Evolutionary conservation across 2,113 vertebrate genomes (phyloP), one percentile per base, ranked within the genome.

Genomic region (Dryoscopus gambensis): DNA sequence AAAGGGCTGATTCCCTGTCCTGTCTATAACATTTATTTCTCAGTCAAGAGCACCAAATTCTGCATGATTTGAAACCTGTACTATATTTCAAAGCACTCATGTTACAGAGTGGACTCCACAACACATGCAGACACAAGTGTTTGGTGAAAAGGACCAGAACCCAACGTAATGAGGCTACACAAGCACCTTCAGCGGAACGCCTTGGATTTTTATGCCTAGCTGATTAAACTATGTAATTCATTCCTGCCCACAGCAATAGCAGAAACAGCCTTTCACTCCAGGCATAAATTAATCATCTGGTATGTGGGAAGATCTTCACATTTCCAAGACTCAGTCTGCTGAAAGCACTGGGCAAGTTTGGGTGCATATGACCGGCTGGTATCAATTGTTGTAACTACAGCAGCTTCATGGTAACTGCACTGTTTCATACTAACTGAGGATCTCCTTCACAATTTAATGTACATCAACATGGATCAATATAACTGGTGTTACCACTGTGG

Each of bases 401-500:
- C 22, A 70, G 42, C 82, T 90, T 9, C 37, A 6, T 42, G 19
- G 27, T 9, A 23, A 50, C 15, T 49, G 30, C 11, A 5, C 13
- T 42, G 16, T 23, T 55, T 35, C 55, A 5, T 6, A 16, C 14
- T 33, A 23, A 8, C 42, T 64, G 39, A 63, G 24, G 19, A 31
- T 22, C 52, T 71, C 70, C 47, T 44, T 82, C 13, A 17, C 35
- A 11, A 15, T 46, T 71, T 60, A 12, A 55, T 6, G 21, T 12
- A 11, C 1, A 0, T 28, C 49, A 50, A 1, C 31, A 10, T 3
- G 47, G 50, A 74, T 68, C 6, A 1, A 11, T 22, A 7, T 4
- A 30, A 37, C 19, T n/a, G 39, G 9, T 52, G 39, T 12, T 39
- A 27, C 15, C 20, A 8, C 47, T 23, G 30, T 13, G 35, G 27